A percentile compares a stretch with the other conserved stretches of the same genome.
Evolutionary conservation across 2,888 invertebrate species (phyloP).

Genomic region (Apamea epomidion): DNA sequence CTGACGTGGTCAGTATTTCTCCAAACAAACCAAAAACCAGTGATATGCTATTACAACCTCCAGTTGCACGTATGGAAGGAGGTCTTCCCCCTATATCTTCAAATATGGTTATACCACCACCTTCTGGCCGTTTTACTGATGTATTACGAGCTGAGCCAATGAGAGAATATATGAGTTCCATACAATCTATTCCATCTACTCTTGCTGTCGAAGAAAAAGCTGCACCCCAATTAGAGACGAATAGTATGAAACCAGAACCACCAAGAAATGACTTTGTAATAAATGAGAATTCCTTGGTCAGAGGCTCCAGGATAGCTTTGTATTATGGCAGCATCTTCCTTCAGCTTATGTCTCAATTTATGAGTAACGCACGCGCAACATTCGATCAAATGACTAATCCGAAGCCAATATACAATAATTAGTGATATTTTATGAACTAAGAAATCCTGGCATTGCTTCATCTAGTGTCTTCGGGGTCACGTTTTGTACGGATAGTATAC

Average conservation of each 20-base stretch:
- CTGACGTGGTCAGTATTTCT: background rate
- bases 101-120: constrained; percentile 61
- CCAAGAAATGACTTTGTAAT: constrained; percentile 41
- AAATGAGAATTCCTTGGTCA: constrained; percentile 57
- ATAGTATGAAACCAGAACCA: constrained; percentile 35
- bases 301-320: constrained; percentile 77
- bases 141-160: constrained; percentile 63
- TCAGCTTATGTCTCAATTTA: constrained; percentile 78
- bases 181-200: constrained; percentile 38
- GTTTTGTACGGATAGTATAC: too few relatives aligned
- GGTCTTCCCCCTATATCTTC: constrained; percentile 54
- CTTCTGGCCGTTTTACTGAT: constrained; percentile 65
- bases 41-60: constrained; percentile 13
- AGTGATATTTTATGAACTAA: background rate
- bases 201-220: constrained; percentile 34
- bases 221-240: constrained; percentile 19
- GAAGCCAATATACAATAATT: constrained; percentile 55
- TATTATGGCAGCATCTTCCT: constrained; percentile 82
- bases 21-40: constrained; percentile 2
- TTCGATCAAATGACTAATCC: constrained; percentile 74
- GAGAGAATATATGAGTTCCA: constrained; percentile 61
- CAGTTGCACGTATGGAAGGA: constrained; percentile 36
- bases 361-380: constrained; percentile 75
- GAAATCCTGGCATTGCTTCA: background rate
- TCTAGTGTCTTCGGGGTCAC: background rate